phyloP scores from a whole-genome alignment of 1,140 invertebrate species.

The Drosophila watanabei region DNA sequence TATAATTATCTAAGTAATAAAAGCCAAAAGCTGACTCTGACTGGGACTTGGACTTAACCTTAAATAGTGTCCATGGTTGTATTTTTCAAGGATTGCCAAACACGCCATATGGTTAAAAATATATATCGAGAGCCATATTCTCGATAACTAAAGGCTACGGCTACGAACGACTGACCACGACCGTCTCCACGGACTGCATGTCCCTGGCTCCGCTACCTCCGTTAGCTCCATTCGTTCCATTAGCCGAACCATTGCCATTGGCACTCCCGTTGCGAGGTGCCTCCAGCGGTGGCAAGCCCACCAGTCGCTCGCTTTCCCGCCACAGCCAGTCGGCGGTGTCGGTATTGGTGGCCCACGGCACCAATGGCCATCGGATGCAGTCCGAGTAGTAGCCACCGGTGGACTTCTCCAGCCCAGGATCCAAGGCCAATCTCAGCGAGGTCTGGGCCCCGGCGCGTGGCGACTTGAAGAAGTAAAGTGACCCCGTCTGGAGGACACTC shows the following conservation, averaged over 20 bases:
- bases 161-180: slow-evolving; percentile 60
- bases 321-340: slow-evolving; percentile 90
- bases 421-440: slow-evolving; percentile 91
- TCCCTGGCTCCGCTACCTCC: slow-evolving; percentile 10
- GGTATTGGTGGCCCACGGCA: slow-evolving; percentile 85
- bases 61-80: not conserved
- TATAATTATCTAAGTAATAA: not conserved
- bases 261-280: slow-evolving; percentile 3
- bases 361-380: slow-evolving; percentile 84
- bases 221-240: slow-evolving; percentile 2
- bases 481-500: slow-evolving; percentile 41
- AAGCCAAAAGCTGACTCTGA: not conserved
- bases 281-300: slow-evolving; percentile 66
- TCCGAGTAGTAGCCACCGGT: slow-evolving; percentile 88
- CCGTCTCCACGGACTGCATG: slow-evolving; percentile 52
- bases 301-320: slow-evolving; percentile 86
- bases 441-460: slow-evolving; percentile 92
- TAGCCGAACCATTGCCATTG: slow-evolving; percentile 32
- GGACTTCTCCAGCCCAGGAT: slow-evolving; percentile 89
- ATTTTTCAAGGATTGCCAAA: slow-evolving; percentile 12
- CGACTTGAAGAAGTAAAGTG: slow-evolving; percentile 87
- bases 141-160: slow-evolving; percentile 14
- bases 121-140: slow-evolving; percentile 16
- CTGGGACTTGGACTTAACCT: not conserved
- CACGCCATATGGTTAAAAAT: slow-evolving; percentile 22